Percentiles rank a stretch among this genome's conserved stretches.
These are phyloP conservation scores for Pemphigus obesinymphae DNA, from an alignment of 1,140 invertebrate species.

Conservation along the genomic window DNA sequence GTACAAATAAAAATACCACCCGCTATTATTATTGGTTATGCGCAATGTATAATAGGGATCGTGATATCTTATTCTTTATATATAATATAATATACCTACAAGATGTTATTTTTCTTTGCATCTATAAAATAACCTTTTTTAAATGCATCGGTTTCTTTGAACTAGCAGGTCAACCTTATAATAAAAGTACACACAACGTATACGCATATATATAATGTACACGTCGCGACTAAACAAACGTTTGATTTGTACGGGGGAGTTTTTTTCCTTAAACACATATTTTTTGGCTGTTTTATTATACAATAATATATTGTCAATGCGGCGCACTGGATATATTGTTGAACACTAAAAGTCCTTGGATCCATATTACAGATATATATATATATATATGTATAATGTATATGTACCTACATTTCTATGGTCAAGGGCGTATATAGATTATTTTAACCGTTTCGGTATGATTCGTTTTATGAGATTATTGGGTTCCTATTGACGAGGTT, in stretches of 20 bases:
- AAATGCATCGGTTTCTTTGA: slow-evolving; percentile 29
- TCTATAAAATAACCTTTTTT: slow-evolving; percentile 30
- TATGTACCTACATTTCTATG: neutral
- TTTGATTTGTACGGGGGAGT: slow-evolving; percentile 1
- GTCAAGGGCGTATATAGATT: neutral
- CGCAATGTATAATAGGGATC: neutral
- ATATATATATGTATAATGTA: neutral
- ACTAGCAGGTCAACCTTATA: slow-evolving; percentile 12
- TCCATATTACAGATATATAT: neutral
- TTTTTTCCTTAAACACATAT: neutral
- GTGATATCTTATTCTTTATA: slow-evolving; percentile 28
- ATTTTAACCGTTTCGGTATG: neutral
- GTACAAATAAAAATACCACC: slow-evolving; percentile 33
- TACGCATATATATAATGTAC: neutral
- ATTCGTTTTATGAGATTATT: neutral
- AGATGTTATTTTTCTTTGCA: neutral
- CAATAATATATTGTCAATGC: neutral
- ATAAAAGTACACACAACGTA: neutral
- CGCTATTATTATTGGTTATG: slow-evolving; percentile 32
- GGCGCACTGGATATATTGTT: neutral
- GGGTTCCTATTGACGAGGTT: too few species aligned
- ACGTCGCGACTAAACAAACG: slow-evolving; percentile 10
- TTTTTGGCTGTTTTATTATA: slow-evolving; percentile 15
- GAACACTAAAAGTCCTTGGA: neutral
- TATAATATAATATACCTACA: too few species aligned